Conservation (phyloP, 1,140 invertebrate genomes). For the Danaus melanippus region DNA sequence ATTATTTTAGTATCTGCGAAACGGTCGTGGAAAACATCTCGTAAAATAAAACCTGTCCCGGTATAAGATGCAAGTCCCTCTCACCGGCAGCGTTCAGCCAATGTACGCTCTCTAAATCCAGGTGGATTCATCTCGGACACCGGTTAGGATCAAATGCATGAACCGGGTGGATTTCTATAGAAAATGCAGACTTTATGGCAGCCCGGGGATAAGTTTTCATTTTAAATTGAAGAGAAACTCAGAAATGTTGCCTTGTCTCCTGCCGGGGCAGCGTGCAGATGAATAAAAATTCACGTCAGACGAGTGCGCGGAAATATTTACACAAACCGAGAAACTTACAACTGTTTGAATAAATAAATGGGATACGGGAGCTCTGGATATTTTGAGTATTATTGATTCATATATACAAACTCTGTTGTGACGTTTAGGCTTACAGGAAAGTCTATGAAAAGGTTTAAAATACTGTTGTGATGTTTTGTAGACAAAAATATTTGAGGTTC, state of each 20-base stretch:
- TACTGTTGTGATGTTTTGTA: too few species aligned
- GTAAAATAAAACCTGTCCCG: conserved; percentile 66
- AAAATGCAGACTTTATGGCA: conserved; percentile 70
- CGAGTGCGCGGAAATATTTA: conserved; percentile 57
- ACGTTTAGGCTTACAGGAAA: too few species aligned
- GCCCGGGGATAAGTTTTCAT: conserved; percentile 69
- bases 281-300: conserved; percentile 68
- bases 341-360: conserved; percentile 53
- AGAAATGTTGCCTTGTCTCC: conserved; percentile 64
- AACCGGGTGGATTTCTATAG: conserved; percentile 65
- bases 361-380: conserved; percentile 12
- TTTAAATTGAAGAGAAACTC: conserved; percentile 69
- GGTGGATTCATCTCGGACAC: conserved; percentile 61
- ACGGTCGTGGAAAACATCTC: conserved; percentile 64
- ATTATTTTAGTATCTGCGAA: conserved; percentile 71
- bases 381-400: too few species aligned
- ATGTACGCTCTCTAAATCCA: conserved; percentile 58
- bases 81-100: conserved; percentile 40
- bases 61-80: conserved; percentile 49
- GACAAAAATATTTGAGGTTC: conserved; percentile 41
- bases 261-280: conserved; percentile 42
- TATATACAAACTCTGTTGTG: too few species aligned
- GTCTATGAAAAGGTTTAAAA: too few species aligned
- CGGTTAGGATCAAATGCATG: conserved; percentile 56
- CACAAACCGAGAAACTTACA: conserved; percentile 49